phyloP scores from a whole-genome alignment of 2,888 invertebrate genomes.

The Drosophila lacicola region DNA sequence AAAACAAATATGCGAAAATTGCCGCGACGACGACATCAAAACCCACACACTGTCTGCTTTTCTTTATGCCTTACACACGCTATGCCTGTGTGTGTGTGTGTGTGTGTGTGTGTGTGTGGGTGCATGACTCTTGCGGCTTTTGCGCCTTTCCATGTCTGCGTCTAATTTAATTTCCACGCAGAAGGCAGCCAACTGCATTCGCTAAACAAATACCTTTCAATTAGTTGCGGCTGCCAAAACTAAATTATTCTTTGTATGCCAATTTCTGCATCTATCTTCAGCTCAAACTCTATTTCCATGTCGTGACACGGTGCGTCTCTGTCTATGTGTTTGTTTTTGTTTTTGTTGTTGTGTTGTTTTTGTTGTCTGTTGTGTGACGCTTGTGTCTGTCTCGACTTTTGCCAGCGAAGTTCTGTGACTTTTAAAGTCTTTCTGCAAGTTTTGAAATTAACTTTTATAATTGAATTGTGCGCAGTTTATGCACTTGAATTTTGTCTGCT shows the following conservation, averaged over 20 bases:
- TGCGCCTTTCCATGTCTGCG: constrained; percentile 34
- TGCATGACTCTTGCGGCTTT: constrained; percentile 57
- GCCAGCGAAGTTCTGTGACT: constrained; percentile 50
- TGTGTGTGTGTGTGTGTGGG: constrained; percentile 7
- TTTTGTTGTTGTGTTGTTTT: constrained; percentile 5
- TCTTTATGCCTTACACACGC: neutral
- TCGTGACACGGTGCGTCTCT: neutral
- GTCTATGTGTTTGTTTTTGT: constrained; percentile 19
- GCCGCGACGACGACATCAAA: constrained; percentile 24
- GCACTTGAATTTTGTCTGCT: constrained; percentile 48
- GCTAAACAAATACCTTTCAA: constrained; percentile 75
- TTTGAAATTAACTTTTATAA: constrained; percentile 63
- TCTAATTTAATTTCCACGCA: constrained; percentile 58
- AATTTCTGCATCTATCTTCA: constrained; percentile 46
- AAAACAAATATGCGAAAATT: constrained; percentile 62
- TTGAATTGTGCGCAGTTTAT: constrained; percentile 61
- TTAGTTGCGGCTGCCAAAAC: constrained; percentile 71
- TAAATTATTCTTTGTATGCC: constrained; percentile 67
- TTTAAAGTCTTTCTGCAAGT: constrained; percentile 58
- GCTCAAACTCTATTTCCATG: constrained; percentile 8
- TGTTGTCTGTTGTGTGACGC: constrained; percentile 30
- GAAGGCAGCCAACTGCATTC: constrained; percentile 54
- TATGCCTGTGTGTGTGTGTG: neutral
- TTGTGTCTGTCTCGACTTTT: constrained; percentile 56
- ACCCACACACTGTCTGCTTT: constrained; percentile 3